phyloP scores from a whole-genome alignment of 2,797 vertebrate genomes.

The Vespertilio murinus region DNA sequence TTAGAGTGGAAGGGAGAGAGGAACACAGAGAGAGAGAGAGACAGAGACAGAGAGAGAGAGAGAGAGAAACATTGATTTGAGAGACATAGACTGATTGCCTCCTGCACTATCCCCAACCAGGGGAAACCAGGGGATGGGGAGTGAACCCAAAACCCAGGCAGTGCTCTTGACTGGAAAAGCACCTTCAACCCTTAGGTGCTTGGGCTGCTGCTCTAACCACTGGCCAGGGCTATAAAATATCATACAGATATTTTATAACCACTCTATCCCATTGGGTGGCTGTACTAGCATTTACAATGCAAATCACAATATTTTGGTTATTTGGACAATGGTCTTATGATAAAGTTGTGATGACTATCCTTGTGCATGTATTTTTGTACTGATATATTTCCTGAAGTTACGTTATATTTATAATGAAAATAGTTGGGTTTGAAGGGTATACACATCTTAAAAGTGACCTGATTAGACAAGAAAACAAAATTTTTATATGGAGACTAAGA shows the following conservation, averaged over 20 bases:
- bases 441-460: background rate
- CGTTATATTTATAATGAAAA: constrained; percentile 12
- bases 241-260: background rate
- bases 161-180: background rate
- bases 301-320: background rate
- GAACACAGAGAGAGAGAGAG: background rate
- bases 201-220: background rate
- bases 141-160: background rate
- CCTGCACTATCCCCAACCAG: background rate
- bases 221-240: background rate
- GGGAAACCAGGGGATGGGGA: no score
- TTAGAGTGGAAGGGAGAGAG: no score
- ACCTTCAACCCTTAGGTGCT: background rate
- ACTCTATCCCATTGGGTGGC: background rate
- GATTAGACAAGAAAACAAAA: background rate
- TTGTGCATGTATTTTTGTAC: background rate
- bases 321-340: background rate
- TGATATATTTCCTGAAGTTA: background rate
- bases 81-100: background rate
- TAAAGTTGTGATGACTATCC: background rate
- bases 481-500: background rate
- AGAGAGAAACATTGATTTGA: background rate
- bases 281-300: background rate
- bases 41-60: background rate
- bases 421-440: background rate